Evolutionary conservation across 64 coral and sea anemone genomes (phyloP), one percentile per base, ranked within the genome.

Genomic region (Stichodactyla helianthus): DNA sequence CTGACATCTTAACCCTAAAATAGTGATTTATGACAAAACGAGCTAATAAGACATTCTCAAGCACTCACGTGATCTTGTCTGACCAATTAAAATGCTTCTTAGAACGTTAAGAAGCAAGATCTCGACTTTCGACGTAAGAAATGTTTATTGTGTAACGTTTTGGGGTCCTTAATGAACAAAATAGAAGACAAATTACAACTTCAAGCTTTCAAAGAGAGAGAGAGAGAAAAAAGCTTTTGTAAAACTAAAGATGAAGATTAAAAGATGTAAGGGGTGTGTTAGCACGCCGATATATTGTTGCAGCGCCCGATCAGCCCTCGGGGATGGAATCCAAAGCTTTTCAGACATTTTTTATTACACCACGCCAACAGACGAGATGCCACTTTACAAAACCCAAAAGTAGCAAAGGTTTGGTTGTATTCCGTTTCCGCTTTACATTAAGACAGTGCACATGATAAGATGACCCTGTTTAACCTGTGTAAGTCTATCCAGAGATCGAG

Each of bases 381-480:
- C 15, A 81, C 78, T 81, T 81, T 6, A 44, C 35, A 13, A 81
- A 52, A 51, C 17, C 50, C 50, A 17, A 79, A 52, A 79, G 50
- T 79, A 79, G 78, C 25, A 81, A 74, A 81, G 78, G 78, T 81
- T 81, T 51, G 78, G 78, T 81, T 6, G 13, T 52, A 20, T 52
- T 81, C 78, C 78, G 78, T 23, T 81, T 81, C 78, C 78, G 78
- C 35, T 81, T 77, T 52, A 81, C 35, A 52, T 81, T 52, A 81
- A 53, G 51, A 81, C 78, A 81, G 18, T 20, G 50, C 52, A 53
- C 78, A 52, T 20, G 78, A 81, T 52, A 81, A 81, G 52, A 15
- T 81, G 78, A 81, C 78, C 78, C 78, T 81, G 18, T 81, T 81
- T 81, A 81, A 81, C 78, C 78, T 81, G 50, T 81, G 78, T 81